Evolutionary conservation across 35 echinoderm and acorn worm species (phyloP), one percentile per base, ranked within the genome.

Genomic region (Lytechinus variegatus): DNA sequence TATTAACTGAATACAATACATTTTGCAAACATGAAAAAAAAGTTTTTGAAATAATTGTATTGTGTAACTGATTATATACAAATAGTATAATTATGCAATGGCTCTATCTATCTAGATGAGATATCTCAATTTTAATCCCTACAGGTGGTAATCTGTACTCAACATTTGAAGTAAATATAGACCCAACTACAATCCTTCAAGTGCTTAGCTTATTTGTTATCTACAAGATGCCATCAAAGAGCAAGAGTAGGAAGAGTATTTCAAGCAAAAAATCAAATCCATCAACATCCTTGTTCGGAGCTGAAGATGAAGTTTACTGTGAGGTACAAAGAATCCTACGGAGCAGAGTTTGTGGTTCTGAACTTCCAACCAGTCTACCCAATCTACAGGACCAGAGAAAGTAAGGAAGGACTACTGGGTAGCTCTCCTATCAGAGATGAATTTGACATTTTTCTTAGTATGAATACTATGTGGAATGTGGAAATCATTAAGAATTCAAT

Each of bases 381-480:
- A 28, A 92, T 61, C 61, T 96, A 27, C 58, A 96, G 89, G 95
- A 94, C 10, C 95, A 96, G 89, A 96, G 95, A 93, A 89, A 21
- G 95, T 96, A 94, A 96, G 91, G 10, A 58, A 9, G 56, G 56
- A 44, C 33, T 44, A 44, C 56, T 58, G 55, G 55, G 8, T 56
- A 56, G 55, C 55, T 56, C 11, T 56, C 11, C 55, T 44, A 44
- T 44, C 33, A 44, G 2, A 44, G 33, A 44, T 44, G 33, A 44
- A 44, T 44, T 44, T 44, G 33, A 0, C 33, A 44, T 44, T 44
- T 44, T 44, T 44, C 33, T 44, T 44, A 44, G 33, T 44, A 44
- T 44, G 33, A 44, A 44, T 44, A 44, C n/a, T n/a, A n/a, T n/a
- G n/a, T n/a, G n/a, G n/a, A n/a, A n/a, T 44, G 33, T 44, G 33